Percentiles rank a stretch among this genome's conserved stretches.
These are phyloP conservation scores for Drosophila watanabei DNA, from an alignment of 1,140 invertebrate genomes.

Conservation along the genomic window DNA sequence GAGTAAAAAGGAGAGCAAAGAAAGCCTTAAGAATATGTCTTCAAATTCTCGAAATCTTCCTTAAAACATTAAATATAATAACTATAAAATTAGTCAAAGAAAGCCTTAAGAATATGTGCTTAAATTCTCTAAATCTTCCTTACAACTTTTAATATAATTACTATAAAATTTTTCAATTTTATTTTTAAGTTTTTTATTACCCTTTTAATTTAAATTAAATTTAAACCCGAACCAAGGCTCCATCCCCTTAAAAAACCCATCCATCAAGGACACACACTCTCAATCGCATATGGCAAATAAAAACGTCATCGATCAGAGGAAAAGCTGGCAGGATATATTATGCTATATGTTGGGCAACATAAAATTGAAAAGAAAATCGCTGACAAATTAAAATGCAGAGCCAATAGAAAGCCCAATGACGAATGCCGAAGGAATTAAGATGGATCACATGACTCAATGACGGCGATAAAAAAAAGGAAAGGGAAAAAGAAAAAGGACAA, in stretches of 20 bases:
- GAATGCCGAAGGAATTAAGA: constrained; percentile 83
- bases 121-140: too few species aligned
- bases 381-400: constrained; percentile 84
- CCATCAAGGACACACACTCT: constrained; percentile 55
- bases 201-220: constrained; percentile 65
- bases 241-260: constrained; percentile 30
- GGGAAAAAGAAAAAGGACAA: constrained; percentile 18
- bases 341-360: constrained; percentile 27
- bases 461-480: constrained; percentile 48
- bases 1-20: rapidly evolving
- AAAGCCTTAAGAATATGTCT: too few species aligned
- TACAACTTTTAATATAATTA: too few species aligned
- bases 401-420: constrained; percentile 67
- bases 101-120: background rate
- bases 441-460: constrained; percentile 80
- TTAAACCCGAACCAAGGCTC: constrained; percentile 1
- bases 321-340: constrained; percentile 45
- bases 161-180: too few species aligned
- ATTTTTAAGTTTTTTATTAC: too few species aligned
- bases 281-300: constrained; percentile 65
- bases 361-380: constrained; percentile 60
- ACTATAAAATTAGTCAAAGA: too few species aligned
- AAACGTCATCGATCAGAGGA: constrained; percentile 84
- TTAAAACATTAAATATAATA: too few species aligned
- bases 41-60: too few species aligned